Evolutionary conservation across 2,113 vertebrate species (phyloP).

Genomic region (Potamarius usumacintae): DNA sequence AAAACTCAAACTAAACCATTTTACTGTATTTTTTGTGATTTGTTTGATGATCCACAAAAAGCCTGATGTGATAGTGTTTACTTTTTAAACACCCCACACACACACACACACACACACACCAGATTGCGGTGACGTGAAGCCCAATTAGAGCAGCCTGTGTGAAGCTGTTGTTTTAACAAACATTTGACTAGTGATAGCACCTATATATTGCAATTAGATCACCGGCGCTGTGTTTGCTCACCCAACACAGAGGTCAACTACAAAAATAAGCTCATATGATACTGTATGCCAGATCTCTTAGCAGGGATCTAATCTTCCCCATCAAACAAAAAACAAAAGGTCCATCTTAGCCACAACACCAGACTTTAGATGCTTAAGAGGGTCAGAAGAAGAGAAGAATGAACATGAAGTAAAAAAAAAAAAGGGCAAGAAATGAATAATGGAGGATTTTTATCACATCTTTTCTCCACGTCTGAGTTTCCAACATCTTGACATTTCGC

Average conservation of each 20-base stretch:
- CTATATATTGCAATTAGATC: constrained; percentile 49
- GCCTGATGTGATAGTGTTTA: constrained; percentile 14
- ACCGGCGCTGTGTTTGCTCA: constrained; percentile 42
- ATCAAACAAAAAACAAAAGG: constrained; percentile 36
- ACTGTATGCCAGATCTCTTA: constrained; percentile 19
- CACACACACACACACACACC: constrained; percentile 9
- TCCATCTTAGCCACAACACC: background rate
- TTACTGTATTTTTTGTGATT: background rate
- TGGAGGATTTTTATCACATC: background rate
- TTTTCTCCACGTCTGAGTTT: background rate
- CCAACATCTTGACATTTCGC: background rate
- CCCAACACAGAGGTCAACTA: constrained; percentile 28
- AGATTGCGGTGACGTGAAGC: constrained; percentile 25
- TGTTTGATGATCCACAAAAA: background rate
- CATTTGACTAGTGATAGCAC: constrained; percentile 39
- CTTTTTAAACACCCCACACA: constrained; percentile 2
- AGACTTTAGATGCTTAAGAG: background rate
- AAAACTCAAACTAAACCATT: background rate
- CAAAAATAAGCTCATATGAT: constrained; percentile 35
- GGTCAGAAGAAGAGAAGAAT: background rate
- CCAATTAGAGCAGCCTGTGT: constrained; percentile 43
- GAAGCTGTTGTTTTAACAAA: constrained; percentile 52
- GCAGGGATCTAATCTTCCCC: constrained; percentile 21
- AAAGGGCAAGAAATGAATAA: background rate
- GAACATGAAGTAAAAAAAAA: background rate